Conservation (phyloP, 2,888 invertebrate genomes). For the Pinctada fucata region DNA sequence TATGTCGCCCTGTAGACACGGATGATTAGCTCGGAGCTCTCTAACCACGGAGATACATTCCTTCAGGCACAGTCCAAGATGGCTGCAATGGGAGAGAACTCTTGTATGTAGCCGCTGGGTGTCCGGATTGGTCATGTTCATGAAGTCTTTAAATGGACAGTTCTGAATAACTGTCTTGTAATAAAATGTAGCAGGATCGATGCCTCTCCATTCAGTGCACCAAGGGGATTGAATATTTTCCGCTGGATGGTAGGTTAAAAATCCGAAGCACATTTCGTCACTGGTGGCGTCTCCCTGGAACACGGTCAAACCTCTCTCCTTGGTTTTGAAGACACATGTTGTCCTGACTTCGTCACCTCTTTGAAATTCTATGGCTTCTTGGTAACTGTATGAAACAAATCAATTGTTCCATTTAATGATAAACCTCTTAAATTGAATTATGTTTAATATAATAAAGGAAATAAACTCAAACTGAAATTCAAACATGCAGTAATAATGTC, state of each 20-base stretch:
- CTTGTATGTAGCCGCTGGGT: neutral
- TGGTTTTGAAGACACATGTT: slow-evolving; percentile 41
- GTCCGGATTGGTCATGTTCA: neutral
- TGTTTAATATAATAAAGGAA: no score
- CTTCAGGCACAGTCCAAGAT: neutral
- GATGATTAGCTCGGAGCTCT: neutral
- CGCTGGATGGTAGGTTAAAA: slow-evolving; percentile 47
- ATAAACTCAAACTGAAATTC: no score
- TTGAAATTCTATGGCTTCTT: slow-evolving; percentile 37
- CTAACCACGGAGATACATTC: neutral
- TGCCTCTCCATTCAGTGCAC: slow-evolving; percentile 42
- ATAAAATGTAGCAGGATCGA: neutral
- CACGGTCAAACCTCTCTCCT: slow-evolving; percentile 27
- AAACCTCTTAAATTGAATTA: no score
- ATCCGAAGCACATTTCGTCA: slow-evolving; percentile 55
- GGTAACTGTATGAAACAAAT: neutral
- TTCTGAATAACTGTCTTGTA: neutral
- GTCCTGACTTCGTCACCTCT: slow-evolving; percentile 50
- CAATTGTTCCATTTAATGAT: no score
- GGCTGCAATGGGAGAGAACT: neutral
- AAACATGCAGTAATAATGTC: no score
- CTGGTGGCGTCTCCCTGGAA: slow-evolving; percentile 43
- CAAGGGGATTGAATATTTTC: slow-evolving; percentile 33
- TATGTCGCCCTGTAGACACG: neutral
- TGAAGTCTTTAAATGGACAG: neutral